phyloP scores from a whole-genome alignment of 2,113 vertebrate genomes.

The Ploceus nigricollis region DNA sequence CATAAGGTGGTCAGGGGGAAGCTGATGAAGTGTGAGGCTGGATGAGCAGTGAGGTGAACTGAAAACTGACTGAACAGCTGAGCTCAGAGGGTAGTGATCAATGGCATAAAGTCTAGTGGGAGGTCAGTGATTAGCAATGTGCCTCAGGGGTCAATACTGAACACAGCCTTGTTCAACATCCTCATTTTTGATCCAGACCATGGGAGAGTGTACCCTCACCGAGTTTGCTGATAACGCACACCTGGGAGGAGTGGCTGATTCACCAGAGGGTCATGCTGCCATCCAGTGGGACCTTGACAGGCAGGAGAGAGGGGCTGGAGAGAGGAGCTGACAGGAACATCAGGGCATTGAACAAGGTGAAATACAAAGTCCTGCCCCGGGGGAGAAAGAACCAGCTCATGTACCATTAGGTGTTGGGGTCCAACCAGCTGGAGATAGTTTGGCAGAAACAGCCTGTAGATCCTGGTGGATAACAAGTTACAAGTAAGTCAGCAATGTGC shows the following conservation, averaged over 20 bases:
- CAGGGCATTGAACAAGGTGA: neutral
- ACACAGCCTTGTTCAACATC: neutral
- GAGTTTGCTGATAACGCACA: neutral
- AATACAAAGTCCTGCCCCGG: neutral
- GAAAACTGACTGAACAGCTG: neutral
- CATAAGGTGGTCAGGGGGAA: neutral
- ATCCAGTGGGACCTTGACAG: neutral
- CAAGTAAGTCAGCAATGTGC: neutral
- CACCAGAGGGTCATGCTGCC: neutral
- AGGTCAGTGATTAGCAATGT: neutral
- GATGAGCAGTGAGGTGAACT: neutral
- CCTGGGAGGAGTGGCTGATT: neutral
- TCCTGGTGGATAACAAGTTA: neutral
- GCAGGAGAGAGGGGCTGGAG: neutral
- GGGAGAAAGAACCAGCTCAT: neutral
- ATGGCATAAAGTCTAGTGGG: neutral
- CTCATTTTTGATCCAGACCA: neutral
- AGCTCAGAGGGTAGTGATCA: neutral
- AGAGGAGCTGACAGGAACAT: neutral
- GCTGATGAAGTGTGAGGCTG: neutral
- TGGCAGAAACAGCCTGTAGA: neutral
- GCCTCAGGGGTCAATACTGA: neutral
- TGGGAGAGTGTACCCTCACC: neutral
- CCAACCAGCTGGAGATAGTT: accelerated
- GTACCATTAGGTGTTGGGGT: accelerated